Evolutionary conservation across 2,797 vertebrate genomes (phyloP), one percentile per base, ranked within the genome.

Genomic region (Taeniopygia guttata): DNA sequence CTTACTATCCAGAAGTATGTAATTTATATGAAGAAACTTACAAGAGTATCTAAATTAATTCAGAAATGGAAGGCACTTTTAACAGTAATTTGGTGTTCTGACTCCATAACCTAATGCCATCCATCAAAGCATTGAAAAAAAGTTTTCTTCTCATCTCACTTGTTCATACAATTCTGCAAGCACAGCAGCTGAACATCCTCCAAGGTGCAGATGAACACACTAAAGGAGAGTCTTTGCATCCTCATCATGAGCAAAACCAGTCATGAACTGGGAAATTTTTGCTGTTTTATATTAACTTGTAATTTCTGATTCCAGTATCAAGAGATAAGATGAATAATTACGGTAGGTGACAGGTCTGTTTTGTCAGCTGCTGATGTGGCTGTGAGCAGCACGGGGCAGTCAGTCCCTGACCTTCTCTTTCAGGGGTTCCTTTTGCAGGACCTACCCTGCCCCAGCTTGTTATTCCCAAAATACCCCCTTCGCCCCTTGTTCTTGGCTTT

Each of bases 331-430:
- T 23, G 11, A 83, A 18, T 11, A 55, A 25, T 55, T 52, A 14
- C 30, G 19, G n/a, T 45, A 58, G 18, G 20, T 54, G 48, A 10
- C 0, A 0, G 9, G 12, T 72, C 23, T 6, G 0, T 42, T 92
- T 77, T 36, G 3, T 48, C 6, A 3, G 7, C 30, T 59, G 51
- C 36, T 55, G 49, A 48, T 1, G 2, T 38, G 46, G 7, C 42
- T 84, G 18, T 64, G 59, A 46, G 17, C 12, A 42, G 32, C 34
- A 52, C 12, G 22, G 48, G 29, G 13, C 32, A 58, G 46, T 46
- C 32, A 58, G 46, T 46, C 25, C 66, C n/a, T 75, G 43, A n/a
- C 16, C 7, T 52, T 29, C 32, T 42, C 16, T 74, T 84, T 30
- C 25, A 32, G 20, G 38, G 45, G 36, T 91, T 16, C 23, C 14